phyloP scores from a whole-genome alignment of 2,888 invertebrate species.

The Drosophila setosimentum region DNA sequence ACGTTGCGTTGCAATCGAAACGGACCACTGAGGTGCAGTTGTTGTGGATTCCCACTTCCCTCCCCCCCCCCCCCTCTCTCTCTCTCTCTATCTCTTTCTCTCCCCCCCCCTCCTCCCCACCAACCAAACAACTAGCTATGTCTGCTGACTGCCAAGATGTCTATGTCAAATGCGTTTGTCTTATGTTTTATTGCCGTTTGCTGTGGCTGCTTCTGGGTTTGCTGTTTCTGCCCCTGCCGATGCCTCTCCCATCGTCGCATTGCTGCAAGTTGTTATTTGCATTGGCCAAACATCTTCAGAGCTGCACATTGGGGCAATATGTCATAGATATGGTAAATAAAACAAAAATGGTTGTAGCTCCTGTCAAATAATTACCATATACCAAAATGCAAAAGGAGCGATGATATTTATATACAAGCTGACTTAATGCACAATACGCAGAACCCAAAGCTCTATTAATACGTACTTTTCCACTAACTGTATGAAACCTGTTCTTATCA shows the following conservation, averaged over 20 bases:
- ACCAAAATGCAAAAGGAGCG: neutral
- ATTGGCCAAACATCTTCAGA: slow-evolving; percentile 54
- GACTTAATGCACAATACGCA: neutral
- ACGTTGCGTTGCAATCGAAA: slow-evolving; percentile 62
- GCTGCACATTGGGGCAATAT: slow-evolving; percentile 45
- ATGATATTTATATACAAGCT: neutral
- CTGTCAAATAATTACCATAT: neutral
- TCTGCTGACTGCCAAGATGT: slow-evolving; percentile 65
- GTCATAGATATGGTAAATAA: neutral
- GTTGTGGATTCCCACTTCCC: neutral
- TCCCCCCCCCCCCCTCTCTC: neutral
- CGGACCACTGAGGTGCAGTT: slow-evolving; percentile 46
- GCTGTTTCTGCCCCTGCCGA: neutral
- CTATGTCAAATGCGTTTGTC: slow-evolving; percentile 71
- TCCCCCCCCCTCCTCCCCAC: neutral
- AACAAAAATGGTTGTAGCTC: neutral
- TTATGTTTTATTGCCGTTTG: slow-evolving; percentile 58
- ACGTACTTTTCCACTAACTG: neutral
- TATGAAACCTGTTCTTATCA: neutral
- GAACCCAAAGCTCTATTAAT: neutral
- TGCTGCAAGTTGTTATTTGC: slow-evolving; percentile 58
- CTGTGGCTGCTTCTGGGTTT: slow-evolving; percentile 8
- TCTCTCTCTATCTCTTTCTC: too few relatives aligned
- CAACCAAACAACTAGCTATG: slow-evolving; percentile 2
- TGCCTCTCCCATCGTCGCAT: slow-evolving; percentile 28